Percentiles rank a stretch among this genome's conserved stretches.
These are phyloP conservation scores for Chloroceryle inda DNA, from an alignment of 2,797 vertebrate species.

Conservation along the genomic window DNA sequence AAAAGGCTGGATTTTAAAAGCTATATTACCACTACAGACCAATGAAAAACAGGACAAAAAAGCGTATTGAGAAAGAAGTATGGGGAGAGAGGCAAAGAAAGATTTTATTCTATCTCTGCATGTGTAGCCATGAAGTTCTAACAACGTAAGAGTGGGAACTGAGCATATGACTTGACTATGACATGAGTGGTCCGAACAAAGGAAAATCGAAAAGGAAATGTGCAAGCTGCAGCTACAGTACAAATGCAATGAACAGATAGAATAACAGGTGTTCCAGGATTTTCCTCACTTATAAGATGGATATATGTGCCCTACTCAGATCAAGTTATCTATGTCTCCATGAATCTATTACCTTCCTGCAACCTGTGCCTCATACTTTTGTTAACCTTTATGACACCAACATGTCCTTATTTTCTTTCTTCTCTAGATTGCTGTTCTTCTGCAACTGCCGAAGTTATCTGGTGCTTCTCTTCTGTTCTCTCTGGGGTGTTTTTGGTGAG, in stretches of 20 bases:
- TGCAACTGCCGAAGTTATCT: not conserved
- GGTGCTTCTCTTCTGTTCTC: not conserved
- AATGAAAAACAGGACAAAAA: not conserved
- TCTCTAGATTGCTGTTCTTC: not conserved
- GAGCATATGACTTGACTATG: not conserved
- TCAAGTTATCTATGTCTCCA: not conserved
- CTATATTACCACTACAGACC: not conserved
- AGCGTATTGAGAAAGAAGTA: not conserved
- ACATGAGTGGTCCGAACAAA: not conserved
- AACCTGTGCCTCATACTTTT: not conserved
- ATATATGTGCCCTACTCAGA: not conserved
- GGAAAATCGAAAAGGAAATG: fast-evolving
- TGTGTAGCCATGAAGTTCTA: not conserved
- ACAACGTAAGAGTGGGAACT: not conserved
- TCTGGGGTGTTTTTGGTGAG: not conserved
- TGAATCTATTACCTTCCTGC: not conserved
- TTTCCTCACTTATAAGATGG: not conserved
- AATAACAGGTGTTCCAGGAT: not conserved
- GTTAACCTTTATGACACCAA: not conserved
- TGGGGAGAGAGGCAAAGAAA: not conserved
- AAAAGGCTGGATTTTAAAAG: not conserved
- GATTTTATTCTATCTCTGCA: not conserved
- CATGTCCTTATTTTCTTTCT: not conserved
- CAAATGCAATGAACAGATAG: not conserved
- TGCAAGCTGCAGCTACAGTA: not conserved